Percentiles rank a stretch among this genome's conserved stretches.
Conservation (phyloP, 2,888 invertebrate genomes). For the Eristalis pertinax region DNA sequence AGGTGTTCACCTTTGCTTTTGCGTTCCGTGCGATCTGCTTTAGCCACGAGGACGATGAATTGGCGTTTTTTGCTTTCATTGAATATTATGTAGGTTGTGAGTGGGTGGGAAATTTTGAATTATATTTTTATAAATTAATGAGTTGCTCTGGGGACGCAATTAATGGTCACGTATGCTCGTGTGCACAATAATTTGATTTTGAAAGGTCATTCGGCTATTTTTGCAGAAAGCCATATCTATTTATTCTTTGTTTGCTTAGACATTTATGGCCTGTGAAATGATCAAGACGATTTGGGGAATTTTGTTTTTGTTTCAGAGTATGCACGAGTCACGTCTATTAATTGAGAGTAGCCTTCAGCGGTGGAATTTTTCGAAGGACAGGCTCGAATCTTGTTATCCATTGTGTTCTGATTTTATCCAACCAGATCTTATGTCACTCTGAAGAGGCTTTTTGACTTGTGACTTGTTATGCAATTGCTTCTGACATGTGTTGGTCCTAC, state of each 20-base stretch:
- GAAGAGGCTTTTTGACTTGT: too few relatives aligned
- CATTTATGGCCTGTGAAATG: neutral
- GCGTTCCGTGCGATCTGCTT: neutral
- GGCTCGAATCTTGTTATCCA: too few relatives aligned
- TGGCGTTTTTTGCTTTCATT: neutral
- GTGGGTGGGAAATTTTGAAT: constrained; percentile 32
- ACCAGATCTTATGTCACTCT: too few relatives aligned
- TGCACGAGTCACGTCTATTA: neutral
- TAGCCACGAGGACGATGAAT: constrained; percentile 2
- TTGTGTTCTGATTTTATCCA: too few relatives aligned
- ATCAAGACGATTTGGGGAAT: neutral
- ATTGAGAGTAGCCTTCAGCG: neutral
- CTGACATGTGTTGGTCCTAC: too few relatives aligned
- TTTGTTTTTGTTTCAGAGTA: neutral
- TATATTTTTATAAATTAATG: constrained; percentile 54
- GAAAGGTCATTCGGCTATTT: constrained; percentile 61
- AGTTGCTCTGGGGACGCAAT: constrained; percentile 37
- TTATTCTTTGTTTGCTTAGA: neutral
- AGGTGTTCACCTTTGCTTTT: constrained; percentile 1
- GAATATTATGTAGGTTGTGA: constrained; percentile 43
- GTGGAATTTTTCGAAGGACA: too few relatives aligned
- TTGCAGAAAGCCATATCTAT: neutral
- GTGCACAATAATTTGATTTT: constrained; percentile 55
- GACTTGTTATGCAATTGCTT: too few relatives aligned
- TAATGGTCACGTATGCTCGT: constrained; percentile 56